A percentile compares a stretch with the other conserved stretches of the same genome.
phyloP scores from a whole-genome alignment of 2,113 vertebrate genomes.

The Podiceps cristatus region DNA sequence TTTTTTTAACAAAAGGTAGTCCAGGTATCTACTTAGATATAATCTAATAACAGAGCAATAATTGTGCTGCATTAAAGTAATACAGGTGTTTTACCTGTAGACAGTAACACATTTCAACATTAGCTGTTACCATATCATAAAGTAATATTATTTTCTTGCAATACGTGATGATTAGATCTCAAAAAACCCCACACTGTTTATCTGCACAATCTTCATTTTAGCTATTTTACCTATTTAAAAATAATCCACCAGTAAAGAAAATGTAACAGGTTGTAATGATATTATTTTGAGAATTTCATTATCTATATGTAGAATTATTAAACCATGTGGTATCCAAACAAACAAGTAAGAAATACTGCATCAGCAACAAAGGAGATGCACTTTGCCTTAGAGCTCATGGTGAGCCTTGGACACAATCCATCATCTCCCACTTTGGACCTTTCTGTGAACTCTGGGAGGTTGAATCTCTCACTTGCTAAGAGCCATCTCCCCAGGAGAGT shows the following conservation, averaged over 20 bases:
- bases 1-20: constrained; percentile 25
- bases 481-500: neutral
- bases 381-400: neutral
- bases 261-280: neutral
- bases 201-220: neutral
- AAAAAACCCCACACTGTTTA: constrained; percentile 1
- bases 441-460: neutral
- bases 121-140: constrained; percentile 14
- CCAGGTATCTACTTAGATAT: constrained; percentile 14
- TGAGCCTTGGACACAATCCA: neutral
- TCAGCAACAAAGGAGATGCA: neutral
- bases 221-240: constrained; percentile 7
- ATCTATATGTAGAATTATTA: neutral
- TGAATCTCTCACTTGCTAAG: neutral
- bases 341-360: neutral
- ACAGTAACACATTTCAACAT: constrained; percentile 38
- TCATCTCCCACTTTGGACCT: neutral
- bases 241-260: neutral
- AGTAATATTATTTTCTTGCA: constrained; percentile 11
- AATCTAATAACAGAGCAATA: constrained; percentile 16
- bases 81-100: neutral
- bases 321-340: neutral
- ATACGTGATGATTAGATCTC: neutral
- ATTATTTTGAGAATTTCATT: neutral
- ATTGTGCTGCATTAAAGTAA: constrained; percentile 36